Base-by-base conservation (phyloP, 2,113 vertebrate species). In the Nibea albiflora region DNA sequence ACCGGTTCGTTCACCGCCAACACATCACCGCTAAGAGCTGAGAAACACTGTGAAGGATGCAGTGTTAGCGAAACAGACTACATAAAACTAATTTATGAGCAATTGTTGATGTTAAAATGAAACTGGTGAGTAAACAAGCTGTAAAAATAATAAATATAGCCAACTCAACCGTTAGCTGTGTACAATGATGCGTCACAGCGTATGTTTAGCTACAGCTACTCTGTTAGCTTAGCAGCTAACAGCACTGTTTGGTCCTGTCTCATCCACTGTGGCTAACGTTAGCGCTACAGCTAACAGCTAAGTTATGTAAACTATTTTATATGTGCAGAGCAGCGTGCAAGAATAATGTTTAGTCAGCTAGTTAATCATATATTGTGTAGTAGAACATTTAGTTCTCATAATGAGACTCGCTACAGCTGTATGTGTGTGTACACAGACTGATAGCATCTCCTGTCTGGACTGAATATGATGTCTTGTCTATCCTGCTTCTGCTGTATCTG, bases 71-170 rank as follows among this genome's bases (percentile, higher is more conserved):
- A 22, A 68, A 19, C 11, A 0, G 11, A 11, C 28, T 52, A 31
- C 6, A 4, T 28, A 56, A 4, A 68, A 14, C 3, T 53, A 0
- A 39, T 20, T 64, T 54, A 73, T 42, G 3, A 24, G 2, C 8
- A n/a, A 0, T 12, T 28, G 2, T 17, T 46, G 19, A 1, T 16
- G 15, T 73, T 64, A 24, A 78, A 79, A 94, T 94, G 91, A 94
- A 92, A 67, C 28, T 94, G 90, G 93, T 93, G 66, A 92, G 93
- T 93, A 67, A 67, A 69, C 0, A 22, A 0, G 2, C 9, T 20
- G 39, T 44, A 9, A 12, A 1, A 0, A 24, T 0, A 4, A 7
- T 0, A 11, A 49, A 0, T 50, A 10, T 1, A 28, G 4, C 4
- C 4, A 16, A 10, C 3, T 11, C 5, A 64, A 42, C n/a, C 1